Evolutionary conservation across 2,888 invertebrate genomes (phyloP).

Genomic region (Leptogaster cylindrica): DNA sequence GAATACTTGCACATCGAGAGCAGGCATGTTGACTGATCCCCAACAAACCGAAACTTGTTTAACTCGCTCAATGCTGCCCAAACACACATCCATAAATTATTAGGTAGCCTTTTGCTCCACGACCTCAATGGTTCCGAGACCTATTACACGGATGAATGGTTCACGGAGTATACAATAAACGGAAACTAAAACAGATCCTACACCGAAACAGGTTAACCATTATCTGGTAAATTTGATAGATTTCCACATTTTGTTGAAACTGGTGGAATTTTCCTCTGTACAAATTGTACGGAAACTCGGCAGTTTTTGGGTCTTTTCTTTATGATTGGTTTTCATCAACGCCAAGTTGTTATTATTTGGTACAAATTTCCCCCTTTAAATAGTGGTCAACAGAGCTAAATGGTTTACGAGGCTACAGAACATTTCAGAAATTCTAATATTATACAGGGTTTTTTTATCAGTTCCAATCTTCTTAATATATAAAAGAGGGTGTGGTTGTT

Average conservation of each 20-base stretch:
- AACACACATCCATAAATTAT: slow-evolving; percentile 37
- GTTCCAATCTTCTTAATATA: too few relatives aligned
- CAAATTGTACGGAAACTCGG: too few relatives aligned
- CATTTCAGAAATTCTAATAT: too few relatives aligned
- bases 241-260: slow-evolving; percentile 26
- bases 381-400: too few relatives aligned
- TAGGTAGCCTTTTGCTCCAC: slow-evolving; percentile 5
- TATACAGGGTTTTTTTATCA: too few relatives aligned
- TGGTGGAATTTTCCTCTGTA: not conserved
- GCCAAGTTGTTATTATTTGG: too few relatives aligned
- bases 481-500: too few relatives aligned
- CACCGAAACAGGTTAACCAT: slow-evolving; percentile 25
- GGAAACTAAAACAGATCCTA: slow-evolving; percentile 34
- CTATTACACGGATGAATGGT: slow-evolving; percentile 28
- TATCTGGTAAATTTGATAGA: slow-evolving; percentile 36
- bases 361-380: too few relatives aligned
- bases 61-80: slow-evolving; percentile 18
- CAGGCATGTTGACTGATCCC: slow-evolving; percentile 24
- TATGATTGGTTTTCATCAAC: slow-evolving; percentile 1
- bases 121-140: slow-evolving; percentile 17
- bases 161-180: slow-evolving; percentile 35
- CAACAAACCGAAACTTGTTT: slow-evolving; percentile 24
- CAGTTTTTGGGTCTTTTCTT: not conserved
- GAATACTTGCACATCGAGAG: not conserved
- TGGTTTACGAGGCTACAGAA: too few relatives aligned